Evolutionary conservation across 2,888 invertebrate species (phyloP).

Genomic region (Mythimna pallens): DNA sequence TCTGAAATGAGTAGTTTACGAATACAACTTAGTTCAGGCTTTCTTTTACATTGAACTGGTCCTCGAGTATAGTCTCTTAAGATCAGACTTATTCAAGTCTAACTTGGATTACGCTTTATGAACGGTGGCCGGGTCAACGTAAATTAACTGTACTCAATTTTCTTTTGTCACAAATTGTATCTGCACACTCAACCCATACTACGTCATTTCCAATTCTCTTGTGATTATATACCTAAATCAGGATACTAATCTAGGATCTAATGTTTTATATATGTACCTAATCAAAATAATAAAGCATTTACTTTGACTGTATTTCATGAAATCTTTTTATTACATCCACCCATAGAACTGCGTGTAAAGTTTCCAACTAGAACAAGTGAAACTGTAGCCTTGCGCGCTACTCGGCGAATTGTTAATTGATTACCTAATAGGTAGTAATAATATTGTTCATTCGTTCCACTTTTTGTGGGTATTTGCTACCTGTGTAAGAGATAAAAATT

Average conservation of each 20-base stretch:
- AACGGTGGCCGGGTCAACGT: conserved; percentile 5
- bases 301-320: conserved; percentile 52
- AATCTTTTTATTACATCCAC: conserved; percentile 38
- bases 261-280: conserved; percentile 56
- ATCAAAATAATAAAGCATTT: conserved; percentile 62
- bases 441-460: conserved; percentile 48
- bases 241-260: conserved; percentile 41
- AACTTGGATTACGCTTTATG: not conserved
- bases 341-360: conserved; percentile 14
- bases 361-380: conserved; percentile 40
- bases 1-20: conserved; percentile 1
- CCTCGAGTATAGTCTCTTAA: not conserved
- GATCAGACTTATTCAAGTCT: not conserved
- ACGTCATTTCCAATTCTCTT: conserved; percentile 41
- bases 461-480: conserved; percentile 6
- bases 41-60: conserved; percentile 10
- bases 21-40: not conserved
- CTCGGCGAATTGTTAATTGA: conserved; percentile 48
- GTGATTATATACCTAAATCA: conserved; percentile 38
- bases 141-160: not conserved
- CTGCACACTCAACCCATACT: conserved; percentile 16
- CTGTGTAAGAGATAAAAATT: conserved; percentile 7
- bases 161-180: conserved; percentile 1
- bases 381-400: conserved; percentile 48
- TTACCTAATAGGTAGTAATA: conserved; percentile 32